Percentiles rank a stretch among this genome's conserved stretches.
Conservation (phyloP, 2,888 invertebrate species). For the Perizoma flavofasciatum region DNA sequence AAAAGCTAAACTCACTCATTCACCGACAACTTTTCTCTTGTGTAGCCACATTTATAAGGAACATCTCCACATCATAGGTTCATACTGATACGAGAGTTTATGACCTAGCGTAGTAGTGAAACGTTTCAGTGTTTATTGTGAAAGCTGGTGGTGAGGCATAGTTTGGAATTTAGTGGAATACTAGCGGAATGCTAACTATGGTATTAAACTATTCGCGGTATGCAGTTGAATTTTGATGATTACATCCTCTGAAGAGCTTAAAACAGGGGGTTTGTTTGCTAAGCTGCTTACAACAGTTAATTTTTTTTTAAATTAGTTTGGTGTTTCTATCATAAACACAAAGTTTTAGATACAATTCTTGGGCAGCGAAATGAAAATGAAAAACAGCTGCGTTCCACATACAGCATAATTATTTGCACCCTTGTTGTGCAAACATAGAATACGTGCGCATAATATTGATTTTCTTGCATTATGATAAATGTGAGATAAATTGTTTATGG, state of each 20-base stretch:
- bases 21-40: too few species aligned
- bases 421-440: slow-evolving; percentile 23
- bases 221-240: slow-evolving; percentile 11
- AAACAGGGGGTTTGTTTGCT: not conserved
- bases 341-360: too few species aligned
- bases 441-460: slow-evolving; percentile 22
- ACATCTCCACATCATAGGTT: not conserved
- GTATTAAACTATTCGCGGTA: slow-evolving; percentile 16
- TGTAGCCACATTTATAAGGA: too few species aligned
- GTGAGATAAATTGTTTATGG: too few species aligned
- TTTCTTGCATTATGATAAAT: too few species aligned
- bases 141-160: slow-evolving; percentile 19
- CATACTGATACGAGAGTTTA: slow-evolving; percentile 45
- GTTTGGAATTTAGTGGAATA: slow-evolving; percentile 21
- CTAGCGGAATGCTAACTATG: slow-evolving; percentile 14
- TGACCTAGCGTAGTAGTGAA: slow-evolving; percentile 43
- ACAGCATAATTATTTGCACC: slow-evolving; percentile 18
- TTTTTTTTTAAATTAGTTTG: too few species aligned
- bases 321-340: too few species aligned
- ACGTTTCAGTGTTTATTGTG: slow-evolving; percentile 23
- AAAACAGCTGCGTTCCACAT: not conserved
- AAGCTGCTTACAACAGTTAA: too few species aligned
- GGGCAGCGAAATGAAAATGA: not conserved
- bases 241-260: not conserved
- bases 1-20: too few species aligned